phyloP scores from a whole-genome alignment of 2,113 vertebrate genomes.

The Varanus komodoensis region DNA sequence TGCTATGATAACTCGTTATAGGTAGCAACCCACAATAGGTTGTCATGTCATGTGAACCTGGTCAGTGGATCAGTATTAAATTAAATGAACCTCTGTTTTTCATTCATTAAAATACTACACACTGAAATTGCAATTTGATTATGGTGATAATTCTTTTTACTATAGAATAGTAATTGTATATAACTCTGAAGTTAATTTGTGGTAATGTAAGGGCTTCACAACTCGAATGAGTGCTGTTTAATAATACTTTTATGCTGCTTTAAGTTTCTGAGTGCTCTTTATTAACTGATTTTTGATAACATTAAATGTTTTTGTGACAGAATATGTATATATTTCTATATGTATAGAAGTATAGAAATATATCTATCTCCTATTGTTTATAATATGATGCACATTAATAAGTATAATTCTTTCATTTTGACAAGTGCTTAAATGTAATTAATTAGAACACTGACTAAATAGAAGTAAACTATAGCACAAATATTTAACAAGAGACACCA shows the following conservation, averaged over 20 bases:
- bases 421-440: slow-evolving; percentile 23
- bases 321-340: background rate
- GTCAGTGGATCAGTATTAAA: background rate
- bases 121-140: background rate
- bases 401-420: slow-evolving; percentile 32
- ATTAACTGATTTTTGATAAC: slow-evolving; percentile 39
- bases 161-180: background rate
- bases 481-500: slow-evolving; percentile 67
- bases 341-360: no score
- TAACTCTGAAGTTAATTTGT: background rate
- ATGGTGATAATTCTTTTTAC: background rate
- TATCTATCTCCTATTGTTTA: background rate
- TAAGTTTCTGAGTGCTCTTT: slow-evolving; percentile 5
- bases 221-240: background rate
- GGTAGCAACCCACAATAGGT: no score
- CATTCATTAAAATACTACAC: background rate
- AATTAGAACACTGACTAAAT: slow-evolving; percentile 43
- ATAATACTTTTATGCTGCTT: background rate
- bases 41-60: no score
- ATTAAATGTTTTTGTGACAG: background rate
- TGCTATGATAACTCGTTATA: no score
- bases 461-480: slow-evolving; percentile 63
- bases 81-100: background rate
- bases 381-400: slow-evolving; percentile 13
- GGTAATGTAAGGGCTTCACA: background rate